These are phyloP conservation scores for Nemopilema nomurai DNA, from an alignment of 30 jellyfish, hydroid and myxozoan species.

Conservation along the genomic window DNA sequence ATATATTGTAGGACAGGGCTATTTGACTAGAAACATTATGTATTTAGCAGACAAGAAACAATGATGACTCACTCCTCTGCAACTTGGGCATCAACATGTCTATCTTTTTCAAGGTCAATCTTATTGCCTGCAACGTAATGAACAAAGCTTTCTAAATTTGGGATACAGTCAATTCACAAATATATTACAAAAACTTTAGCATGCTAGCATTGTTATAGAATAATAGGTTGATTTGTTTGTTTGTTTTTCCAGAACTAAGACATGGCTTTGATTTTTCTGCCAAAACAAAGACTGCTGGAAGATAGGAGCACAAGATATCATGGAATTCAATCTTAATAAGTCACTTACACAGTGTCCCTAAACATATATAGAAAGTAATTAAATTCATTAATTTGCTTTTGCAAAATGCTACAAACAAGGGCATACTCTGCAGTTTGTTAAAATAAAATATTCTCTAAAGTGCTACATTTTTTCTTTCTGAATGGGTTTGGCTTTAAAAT, in stretches of 20 bases:
- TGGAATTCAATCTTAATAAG: not conserved
- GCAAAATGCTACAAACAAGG: too few relatives aligned
- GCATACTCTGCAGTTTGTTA: too few relatives aligned
- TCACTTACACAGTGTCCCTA: not conserved
- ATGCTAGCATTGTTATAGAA: too few relatives aligned
- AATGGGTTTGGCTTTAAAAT: too few relatives aligned
- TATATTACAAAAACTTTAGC: not conserved
- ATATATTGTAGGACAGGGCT: too few relatives aligned
- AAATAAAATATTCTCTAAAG: too few relatives aligned
- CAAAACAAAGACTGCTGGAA: too few relatives aligned
- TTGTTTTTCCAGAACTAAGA: too few relatives aligned
- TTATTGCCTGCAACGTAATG: constrained; percentile 77
- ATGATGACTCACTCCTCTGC: constrained; percentile 92
- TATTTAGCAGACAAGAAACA: not conserved
- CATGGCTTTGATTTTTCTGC: too few relatives aligned
- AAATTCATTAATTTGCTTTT: too few relatives aligned
- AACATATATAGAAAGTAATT: not conserved
- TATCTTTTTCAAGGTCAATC: constrained; percentile 83
- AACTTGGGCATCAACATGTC: constrained; percentile 89
- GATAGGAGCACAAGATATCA: not conserved
- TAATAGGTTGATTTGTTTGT: too few relatives aligned
- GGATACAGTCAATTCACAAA: not conserved
- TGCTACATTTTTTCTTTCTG: too few relatives aligned
- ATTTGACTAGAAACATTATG: not conserved
- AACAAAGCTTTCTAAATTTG: not conserved